A percentile compares a stretch with the other conserved stretches of the same genome.
Conservation (phyloP, 2,113 vertebrate genomes). For the Burhinus oedicnemus region DNA sequence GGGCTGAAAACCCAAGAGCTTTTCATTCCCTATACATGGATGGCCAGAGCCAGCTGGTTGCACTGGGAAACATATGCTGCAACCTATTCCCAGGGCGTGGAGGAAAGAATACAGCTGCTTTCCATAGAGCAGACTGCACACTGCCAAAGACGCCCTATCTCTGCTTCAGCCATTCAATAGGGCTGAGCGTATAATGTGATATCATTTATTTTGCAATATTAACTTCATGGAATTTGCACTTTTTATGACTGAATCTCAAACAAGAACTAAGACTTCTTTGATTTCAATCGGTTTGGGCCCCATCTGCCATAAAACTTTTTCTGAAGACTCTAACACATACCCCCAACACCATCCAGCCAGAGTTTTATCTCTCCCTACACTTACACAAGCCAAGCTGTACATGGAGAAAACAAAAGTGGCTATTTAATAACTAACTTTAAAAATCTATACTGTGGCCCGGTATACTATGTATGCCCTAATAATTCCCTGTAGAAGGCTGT, state of each 20-base stretch:
- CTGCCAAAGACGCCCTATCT: conserved; percentile 36
- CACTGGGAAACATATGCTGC: neutral
- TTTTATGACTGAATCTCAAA: neutral
- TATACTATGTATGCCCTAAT: neutral
- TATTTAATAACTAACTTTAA: neutral
- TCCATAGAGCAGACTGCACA: neutral
- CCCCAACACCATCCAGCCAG: neutral
- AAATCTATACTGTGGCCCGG: neutral
- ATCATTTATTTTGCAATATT: conserved; percentile 40
- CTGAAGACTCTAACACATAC: neutral
- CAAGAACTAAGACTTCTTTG: neutral
- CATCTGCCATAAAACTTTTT: neutral
- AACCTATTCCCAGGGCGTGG: conserved; percentile 53
- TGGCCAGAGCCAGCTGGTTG: neutral
- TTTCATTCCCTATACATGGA: neutral
- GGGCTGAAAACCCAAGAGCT: neutral
- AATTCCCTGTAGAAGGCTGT: neutral
- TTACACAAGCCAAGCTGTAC: neutral
- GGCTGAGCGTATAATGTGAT: neutral
- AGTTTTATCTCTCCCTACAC: neutral
- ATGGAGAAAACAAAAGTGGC: neutral
- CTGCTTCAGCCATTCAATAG: neutral
- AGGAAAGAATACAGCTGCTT: conserved; percentile 54
- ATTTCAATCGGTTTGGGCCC: neutral
- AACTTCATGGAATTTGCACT: neutral